Base-by-base conservation (phyloP, 2,797 vertebrate genomes). In the Liparis tanakae region DNA sequence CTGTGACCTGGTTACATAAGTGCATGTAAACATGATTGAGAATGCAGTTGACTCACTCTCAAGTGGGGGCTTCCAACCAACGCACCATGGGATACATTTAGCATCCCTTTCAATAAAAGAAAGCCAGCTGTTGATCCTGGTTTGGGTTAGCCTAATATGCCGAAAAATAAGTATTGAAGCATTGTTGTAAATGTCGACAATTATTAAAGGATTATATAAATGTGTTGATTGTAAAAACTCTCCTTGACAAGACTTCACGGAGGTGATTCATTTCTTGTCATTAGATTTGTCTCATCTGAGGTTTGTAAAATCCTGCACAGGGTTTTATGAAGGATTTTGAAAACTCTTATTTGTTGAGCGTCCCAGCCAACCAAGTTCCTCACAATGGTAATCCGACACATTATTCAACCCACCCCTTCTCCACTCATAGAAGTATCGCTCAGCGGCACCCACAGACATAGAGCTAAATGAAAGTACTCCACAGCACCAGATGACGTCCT, bases 401-500 rank as follows among this genome's bases (percentile, higher is more conserved):
- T 44, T 54, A 46, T 6, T 15, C 15, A 25, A 0, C 22, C n/a
- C 10, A 22, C 13, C 15, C 8, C 22, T 22, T 5, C 59, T 48
- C 43, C 39, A 67, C 37, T 25, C 15, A 17, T 25, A 7, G 17
- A 30, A 54, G 33, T 64, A 39, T 53, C 25, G 4, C 9, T 56
- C 37, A 41, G 54, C 43, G 20, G 36, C 15, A 41, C 13, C 30
- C 22, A 65, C 41, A 36, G 30, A 3, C 67, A 50, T 36, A 36
- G 10, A 36, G 15, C 66, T 54, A 64, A 44, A 69, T 60, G 13
- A 73, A 58, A 80, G 65, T 25, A 18, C 56, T 73, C 50, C 43
- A 34, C 57, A 69, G 33, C 72, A 67, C 39, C 36, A 59, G 67
- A 78, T 56, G 58, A 75, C 60, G 62, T 70, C 44, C 50, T 59